These are phyloP conservation scores for Pterois miles DNA, from an alignment of 2,797 vertebrate genomes.

Conservation along the genomic window DNA sequence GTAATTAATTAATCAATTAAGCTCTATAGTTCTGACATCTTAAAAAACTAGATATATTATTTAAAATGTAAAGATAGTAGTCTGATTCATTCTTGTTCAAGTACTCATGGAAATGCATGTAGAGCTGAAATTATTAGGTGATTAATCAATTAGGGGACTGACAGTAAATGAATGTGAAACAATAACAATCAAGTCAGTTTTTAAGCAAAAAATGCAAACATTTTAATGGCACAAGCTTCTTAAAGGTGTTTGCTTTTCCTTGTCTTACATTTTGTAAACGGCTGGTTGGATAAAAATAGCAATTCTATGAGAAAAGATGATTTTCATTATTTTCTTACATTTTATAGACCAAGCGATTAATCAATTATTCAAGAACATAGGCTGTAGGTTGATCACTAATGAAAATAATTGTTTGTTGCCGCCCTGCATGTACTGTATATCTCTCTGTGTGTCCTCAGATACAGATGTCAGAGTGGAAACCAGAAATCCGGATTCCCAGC, in stretches of 20 bases:
- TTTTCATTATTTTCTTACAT: not conserved
- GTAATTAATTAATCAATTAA: not conserved
- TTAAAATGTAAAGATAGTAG: not conserved
- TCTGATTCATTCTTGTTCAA: not conserved
- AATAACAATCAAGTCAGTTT: not conserved
- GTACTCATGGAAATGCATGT: not conserved
- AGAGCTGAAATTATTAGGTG: not conserved
- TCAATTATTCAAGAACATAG: not conserved
- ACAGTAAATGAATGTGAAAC: not conserved
- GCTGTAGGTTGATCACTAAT: not conserved
- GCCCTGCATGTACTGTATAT: not conserved
- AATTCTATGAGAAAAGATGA: not conserved
- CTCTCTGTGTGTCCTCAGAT: constrained; percentile 75
- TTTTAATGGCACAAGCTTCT: not conserved
- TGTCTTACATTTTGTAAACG: not conserved
- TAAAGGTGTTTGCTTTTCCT: not conserved
- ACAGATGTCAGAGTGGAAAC: constrained; percentile 89
- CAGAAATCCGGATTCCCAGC: constrained; percentile 89
- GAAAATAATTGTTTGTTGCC: not conserved
- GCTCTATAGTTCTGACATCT: not conserved
- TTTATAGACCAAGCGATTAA: not conserved
- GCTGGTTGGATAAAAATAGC: not conserved
- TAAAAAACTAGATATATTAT: not conserved
- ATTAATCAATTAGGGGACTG: not conserved
- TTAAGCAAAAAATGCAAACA: not conserved